Conservation (phyloP, 2,888 invertebrate genomes). For the Teinopalpus imperialis region DNA sequence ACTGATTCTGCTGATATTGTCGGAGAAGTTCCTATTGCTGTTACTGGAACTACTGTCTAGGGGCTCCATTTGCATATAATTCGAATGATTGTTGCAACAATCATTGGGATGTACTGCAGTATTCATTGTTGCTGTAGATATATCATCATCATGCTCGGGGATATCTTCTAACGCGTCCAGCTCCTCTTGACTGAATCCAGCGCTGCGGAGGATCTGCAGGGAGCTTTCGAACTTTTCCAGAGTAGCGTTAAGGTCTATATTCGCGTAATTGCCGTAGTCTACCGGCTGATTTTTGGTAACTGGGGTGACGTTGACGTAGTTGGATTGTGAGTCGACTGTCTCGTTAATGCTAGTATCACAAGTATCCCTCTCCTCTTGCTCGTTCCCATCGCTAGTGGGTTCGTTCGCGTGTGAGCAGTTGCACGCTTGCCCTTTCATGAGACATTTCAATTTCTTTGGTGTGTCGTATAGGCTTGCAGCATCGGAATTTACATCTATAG, state of each 20-base stretch:
- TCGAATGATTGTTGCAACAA: slow-evolving; percentile 62
- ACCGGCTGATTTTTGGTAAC: slow-evolving; percentile 53
- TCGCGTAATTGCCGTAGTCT: slow-evolving; percentile 84
- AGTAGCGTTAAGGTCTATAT: slow-evolving; percentile 89
- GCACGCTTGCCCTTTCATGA: slow-evolving; percentile 81
- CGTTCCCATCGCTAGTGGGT: slow-evolving; percentile 75
- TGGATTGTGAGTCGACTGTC: slow-evolving; percentile 55
- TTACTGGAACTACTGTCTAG: slow-evolving; percentile 64
- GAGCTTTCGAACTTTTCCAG: slow-evolving; percentile 90
- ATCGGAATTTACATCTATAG: slow-evolving; percentile 53
- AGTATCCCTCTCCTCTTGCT: slow-evolving; percentile 42
- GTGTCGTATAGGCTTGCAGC: slow-evolving; percentile 86
- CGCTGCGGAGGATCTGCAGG: slow-evolving; percentile 83
- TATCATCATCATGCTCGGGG: slow-evolving; percentile 70
- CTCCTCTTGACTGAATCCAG: slow-evolving; percentile 82
- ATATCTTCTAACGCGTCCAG: slow-evolving; percentile 74
- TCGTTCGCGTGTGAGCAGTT: slow-evolving; percentile 80
- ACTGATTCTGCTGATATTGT: slow-evolving; percentile 80
- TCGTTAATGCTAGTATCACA: slow-evolving; percentile 56
- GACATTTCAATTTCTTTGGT: slow-evolving; percentile 88
- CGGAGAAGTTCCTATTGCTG: slow-evolving; percentile 69
- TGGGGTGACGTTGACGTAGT: slow-evolving; percentile 78
- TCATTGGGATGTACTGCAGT: slow-evolving; percentile 64
- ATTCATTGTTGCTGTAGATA: slow-evolving; percentile 65
- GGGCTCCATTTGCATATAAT: slow-evolving; percentile 70